A percentile compares a stretch with the other conserved stretches of the same genome.
These are phyloP conservation scores for Tigriopus japonicus DNA, from an alignment of 1,140 invertebrate species.

Conservation along the genomic window DNA sequence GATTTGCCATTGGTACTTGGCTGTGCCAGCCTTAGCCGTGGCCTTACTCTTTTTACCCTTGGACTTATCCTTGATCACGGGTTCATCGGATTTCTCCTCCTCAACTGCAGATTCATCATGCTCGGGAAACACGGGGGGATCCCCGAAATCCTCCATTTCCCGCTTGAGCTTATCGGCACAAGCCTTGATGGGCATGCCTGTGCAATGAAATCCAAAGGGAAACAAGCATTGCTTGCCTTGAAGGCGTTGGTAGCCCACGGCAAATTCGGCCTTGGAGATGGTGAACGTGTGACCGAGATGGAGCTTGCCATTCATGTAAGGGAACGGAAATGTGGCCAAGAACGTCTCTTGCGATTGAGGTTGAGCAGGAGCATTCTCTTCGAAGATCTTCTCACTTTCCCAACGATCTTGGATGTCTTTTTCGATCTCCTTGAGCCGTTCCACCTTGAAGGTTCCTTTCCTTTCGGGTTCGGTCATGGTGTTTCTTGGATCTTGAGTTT, in stretches of 20 bases:
- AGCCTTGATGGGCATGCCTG: conserved; percentile 41
- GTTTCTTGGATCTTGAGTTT: no score
- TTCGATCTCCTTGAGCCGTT: conserved; percentile 16
- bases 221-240: conserved; percentile 76
- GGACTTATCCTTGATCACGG: conserved; percentile 71
- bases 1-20: conserved; percentile 98
- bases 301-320: conserved; percentile 97
- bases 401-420: conserved; percentile 10
- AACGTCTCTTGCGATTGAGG: conserved; percentile 52
- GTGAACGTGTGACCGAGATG: conserved; percentile 97
- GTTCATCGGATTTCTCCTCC: conserved; percentile 30
- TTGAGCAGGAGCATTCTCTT: conserved; percentile 20
- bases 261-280: conserved; percentile 72
- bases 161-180: conserved; percentile 93
- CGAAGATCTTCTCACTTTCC: conserved; percentile 14
- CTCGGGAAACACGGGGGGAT: conserved; percentile 72
- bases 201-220: conserved; percentile 97
- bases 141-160: conserved; percentile 81
- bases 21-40: conserved; percentile 66
- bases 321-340: conserved; percentile 87
- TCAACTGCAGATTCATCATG: conserved; percentile 28
- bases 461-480: background rate
- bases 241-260: conserved; percentile 13
- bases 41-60: conserved; percentile 99
- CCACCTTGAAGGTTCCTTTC: conserved; percentile 16